Percentiles rank a stretch among this genome's conserved stretches.
Evolutionary conservation across 2,113 vertebrate genomes (phyloP).

Genomic region (Pristiophorus japonicus): DNA sequence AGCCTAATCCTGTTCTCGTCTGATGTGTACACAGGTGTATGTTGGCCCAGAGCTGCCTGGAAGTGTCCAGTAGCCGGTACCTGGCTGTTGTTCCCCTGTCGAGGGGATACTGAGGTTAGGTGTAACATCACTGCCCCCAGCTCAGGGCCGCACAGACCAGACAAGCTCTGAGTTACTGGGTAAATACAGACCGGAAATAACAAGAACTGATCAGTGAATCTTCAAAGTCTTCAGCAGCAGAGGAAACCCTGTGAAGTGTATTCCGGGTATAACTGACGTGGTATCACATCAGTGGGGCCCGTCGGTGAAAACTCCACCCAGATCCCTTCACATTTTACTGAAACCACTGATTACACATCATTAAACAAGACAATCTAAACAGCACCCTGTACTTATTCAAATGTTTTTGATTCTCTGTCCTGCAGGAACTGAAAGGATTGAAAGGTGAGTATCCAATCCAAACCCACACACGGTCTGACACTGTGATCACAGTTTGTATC

Average conservation of each 20-base stretch:
- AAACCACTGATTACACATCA: background rate
- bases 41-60: background rate
- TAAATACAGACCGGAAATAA: too few species aligned
- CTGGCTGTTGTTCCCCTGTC: background rate
- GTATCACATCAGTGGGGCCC: too few species aligned
- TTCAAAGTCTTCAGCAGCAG: background rate
- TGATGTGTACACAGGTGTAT: background rate
- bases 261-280: too few species aligned
- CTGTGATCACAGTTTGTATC: background rate
- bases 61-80: background rate
- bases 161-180: too few species aligned
- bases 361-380: background rate
- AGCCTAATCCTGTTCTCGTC: background rate
- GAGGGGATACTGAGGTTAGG: too few species aligned
- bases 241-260: too few species aligned
- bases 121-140: too few species aligned
- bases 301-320: too few species aligned
- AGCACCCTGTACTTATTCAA: background rate
- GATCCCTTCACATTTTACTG: background rate
- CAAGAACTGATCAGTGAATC: too few species aligned
- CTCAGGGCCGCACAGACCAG: too few species aligned
- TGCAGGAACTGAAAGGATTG: background rate
- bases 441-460: background rate
- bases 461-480: background rate
- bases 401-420: background rate